Base-by-base conservation (phyloP, 2,888 invertebrate species). In the Crocallis elinguaria region DNA sequence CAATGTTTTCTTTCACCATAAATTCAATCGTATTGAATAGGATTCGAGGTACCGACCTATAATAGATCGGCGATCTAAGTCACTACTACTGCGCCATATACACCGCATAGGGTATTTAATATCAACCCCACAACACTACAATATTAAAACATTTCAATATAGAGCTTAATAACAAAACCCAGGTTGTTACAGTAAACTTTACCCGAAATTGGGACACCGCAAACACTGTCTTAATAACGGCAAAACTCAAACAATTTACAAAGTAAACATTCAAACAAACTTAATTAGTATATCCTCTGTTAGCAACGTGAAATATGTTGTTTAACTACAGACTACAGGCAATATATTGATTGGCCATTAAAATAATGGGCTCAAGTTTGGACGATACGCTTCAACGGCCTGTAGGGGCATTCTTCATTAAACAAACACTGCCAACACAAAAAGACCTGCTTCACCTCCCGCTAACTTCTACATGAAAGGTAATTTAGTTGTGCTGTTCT, bases 251-350 rank as follows among this genome's bases (percentile, higher is more conserved):
- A 86, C 83, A 87, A 84, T 88, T 82, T 82, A 78, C 80, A 79
- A 80, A 82, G 83, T 81, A 85, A 88, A 89, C 84, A 86, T 82
- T 82, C 79, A 80, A 85, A 86, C 82, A 80, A 82, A 86, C 83
- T 85, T 86, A 86, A 88, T 87, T 85, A 86, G 77, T 81, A 75
- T 75, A 82, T 82, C 75, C 79, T 78, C 65, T 76, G 67, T 69
- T 68, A 51, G 48, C 51, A 48, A 27, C 44, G 74, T 83, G 82
- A 84, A 84, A 82, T 84, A 84, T 83, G 77, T 79, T 79, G 78
- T 79, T 71, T 81, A 78, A 80, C 77, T 78, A 80, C 73, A 77
- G 76, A 80, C 77, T 78, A 80, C 73, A 77, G 76, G 77, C 80
- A 76, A 82, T 80, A 73, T 86, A 86, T 88, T 85, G 88, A 88